A percentile compares a stretch with the other conserved stretches of the same genome.
These are phyloP conservation scores for Spatula clypeata DNA, from an alignment of 2,797 vertebrate genomes.

Conservation along the genomic window DNA sequence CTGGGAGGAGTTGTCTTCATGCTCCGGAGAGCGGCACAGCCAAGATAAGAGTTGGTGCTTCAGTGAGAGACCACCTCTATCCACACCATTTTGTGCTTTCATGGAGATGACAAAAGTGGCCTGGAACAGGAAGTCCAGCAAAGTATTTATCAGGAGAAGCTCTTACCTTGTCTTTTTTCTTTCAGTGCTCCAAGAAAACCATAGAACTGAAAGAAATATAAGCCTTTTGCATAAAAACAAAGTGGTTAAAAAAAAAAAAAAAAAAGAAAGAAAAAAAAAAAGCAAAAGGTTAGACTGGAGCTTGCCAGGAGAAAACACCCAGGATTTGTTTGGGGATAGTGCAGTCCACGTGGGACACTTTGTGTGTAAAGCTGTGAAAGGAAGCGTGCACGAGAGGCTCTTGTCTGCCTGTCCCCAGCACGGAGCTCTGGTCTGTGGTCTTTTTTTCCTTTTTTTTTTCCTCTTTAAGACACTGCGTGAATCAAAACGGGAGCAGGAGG, in stretches of 20 bases:
- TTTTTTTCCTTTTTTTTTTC: neutral
- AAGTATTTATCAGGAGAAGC: neutral
- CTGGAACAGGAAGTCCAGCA: neutral
- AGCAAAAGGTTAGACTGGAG: neutral
- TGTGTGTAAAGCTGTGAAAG: neutral
- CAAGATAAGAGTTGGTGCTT: neutral
- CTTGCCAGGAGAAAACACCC: neutral
- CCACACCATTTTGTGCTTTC: neutral
- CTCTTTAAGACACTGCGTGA: neutral
- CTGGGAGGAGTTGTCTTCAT: neutral
- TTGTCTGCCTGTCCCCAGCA: neutral
- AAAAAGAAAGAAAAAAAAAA: neutral
- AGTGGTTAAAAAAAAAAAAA: neutral
- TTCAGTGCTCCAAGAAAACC: neutral
- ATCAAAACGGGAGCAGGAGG: slow-evolving; percentile 3
- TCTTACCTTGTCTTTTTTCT: neutral
- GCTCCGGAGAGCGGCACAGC: neutral
- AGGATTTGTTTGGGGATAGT: fast-evolving
- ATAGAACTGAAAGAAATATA: neutral
- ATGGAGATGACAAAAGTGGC: neutral
- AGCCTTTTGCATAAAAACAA: neutral
- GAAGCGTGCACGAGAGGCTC: neutral
- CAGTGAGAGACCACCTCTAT: neutral
- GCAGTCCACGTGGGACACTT: neutral
- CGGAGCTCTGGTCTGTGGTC: fast-evolving